Conservation (phyloP, 1,140 invertebrate species). For the Drosophila teissieri region DNA sequence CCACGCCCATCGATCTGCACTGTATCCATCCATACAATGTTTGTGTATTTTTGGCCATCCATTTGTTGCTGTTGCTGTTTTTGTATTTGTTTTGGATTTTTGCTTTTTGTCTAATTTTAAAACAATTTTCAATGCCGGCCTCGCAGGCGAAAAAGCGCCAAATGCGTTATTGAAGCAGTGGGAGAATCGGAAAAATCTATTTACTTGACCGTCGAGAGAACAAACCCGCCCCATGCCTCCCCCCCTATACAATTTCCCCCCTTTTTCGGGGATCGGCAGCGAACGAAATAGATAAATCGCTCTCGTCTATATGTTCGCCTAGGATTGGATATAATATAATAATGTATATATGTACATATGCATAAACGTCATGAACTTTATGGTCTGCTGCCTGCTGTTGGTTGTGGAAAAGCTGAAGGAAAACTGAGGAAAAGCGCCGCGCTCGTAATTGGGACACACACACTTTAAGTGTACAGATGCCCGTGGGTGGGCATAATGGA, state of each 20-base stretch:
- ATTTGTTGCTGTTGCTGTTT: constrained; percentile 59
- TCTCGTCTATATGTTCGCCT: not conserved
- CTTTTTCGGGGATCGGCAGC: not conserved
- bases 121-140: constrained; percentile 78
- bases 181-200: constrained; percentile 52
- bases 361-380: constrained; percentile 64
- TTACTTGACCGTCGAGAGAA: constrained; percentile 46
- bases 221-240: too few species aligned
- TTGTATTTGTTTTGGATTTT: constrained; percentile 58
- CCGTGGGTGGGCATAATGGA: constrained; percentile 8
- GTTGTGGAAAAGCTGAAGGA: constrained; percentile 49
- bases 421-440: constrained; percentile 5
- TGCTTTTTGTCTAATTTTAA: constrained; percentile 73
- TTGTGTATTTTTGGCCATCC: constrained; percentile 58
- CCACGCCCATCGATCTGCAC: constrained; percentile 46
- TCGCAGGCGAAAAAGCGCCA: constrained; percentile 44
- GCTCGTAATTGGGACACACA: constrained; percentile 25
- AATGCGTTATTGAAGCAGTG: constrained; percentile 46
- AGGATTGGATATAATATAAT: constrained; percentile 9
- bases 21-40: constrained; percentile 28
- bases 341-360: constrained; percentile 8
- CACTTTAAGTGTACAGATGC: constrained; percentile 4
- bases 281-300: constrained; percentile 17
- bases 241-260: not conserved
- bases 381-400: constrained; percentile 60